Base-by-base conservation (phyloP, 2,888 invertebrate species). In the Desoria tigrina region DNA sequence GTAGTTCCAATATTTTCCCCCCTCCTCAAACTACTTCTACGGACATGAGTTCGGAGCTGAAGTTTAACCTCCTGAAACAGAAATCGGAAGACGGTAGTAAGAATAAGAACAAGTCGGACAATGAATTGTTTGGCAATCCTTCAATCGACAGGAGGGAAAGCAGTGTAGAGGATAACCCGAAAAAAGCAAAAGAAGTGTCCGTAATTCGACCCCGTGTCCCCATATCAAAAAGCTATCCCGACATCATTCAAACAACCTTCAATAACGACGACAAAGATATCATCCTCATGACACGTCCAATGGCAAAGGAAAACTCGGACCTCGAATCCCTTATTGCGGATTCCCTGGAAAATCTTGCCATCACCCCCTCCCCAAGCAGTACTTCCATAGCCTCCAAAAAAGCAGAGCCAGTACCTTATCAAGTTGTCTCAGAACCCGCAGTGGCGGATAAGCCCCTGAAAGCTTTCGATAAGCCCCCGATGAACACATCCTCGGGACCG, bases 181-280 rank as follows among this genome's bases (percentile, higher is more conserved):
- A 32, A 32, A 16, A 50, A 23, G n/a, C 50, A 16, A 23, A 26
- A 51, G 6, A 32, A 32, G 32, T 32, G 6, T 32, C 32, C 32
- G 32, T 32, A 37, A 65, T 68, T 2, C 67, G 68, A 23, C 68
- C 68, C 1, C 32, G 74, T 54, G 76, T 76, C 32, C 76, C 76
- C 27, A 66, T 74, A 42, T 76, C 76, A 0, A 76, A 74, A 66
- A 73, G 72, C 53, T 76, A 72, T 50, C 76, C 76, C 3, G 74
- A 75, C 39, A 75, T 75, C 58, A 62, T 72, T 11, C 72, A 72
- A 59, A 72, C 72, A 6, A 72, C 72, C 4, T 63, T 72, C 18
- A 61, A 57, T 14, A 65, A 61, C 27, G 67, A 70, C 16, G 53
- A 70, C 59, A 61, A 61, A 39, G 66, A 64, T 21, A 42, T 21